Base-by-base conservation (phyloP, 2,113 vertebrate species). In the Beaufortia kweichowensis region DNA sequence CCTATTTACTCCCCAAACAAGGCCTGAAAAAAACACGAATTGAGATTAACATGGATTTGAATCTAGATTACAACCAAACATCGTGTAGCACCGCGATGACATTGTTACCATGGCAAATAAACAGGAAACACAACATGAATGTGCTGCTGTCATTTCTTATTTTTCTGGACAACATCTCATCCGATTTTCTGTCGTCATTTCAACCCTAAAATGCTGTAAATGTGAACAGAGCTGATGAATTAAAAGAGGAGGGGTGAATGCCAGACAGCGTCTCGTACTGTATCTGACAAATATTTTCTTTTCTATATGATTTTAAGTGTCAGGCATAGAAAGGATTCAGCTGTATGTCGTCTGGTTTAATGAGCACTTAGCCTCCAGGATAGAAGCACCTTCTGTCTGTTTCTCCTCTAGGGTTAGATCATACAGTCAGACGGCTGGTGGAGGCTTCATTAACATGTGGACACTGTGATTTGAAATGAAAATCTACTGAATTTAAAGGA, bases 341-440 rank as follows among this genome's bases (percentile, higher is more conserved):
- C 86, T 89, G 84, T 84, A 87, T 88, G 85, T 81, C 81, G 84
- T 88, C 88, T 85, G 87, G 86, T 89, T 88, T 85, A 90, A 84
- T 82, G 82, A 83, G 86, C 87, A 87, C 79, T 86, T 85, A 81
- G 84, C 84, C 87, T 88, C 71, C 75, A 83, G 87, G 89, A 89
- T 83, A 87, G 84, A 77, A 70, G 77, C 64, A 81, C 80, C 43
- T 76, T 72, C 83, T 82, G 79, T 81, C 80, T 78, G 24, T 60
- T 56, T 64, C 72, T 59, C 43, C 75, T 81, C 53, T 35, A 76
- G 78, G 80, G 72, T 70, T 33, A 31, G 35, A 70, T 31, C n/a
- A 19, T 50, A 56, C 29, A 70, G 67, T 70, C 67, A 56, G n/a
- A 70, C n/a, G 24, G 65, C 65, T 68, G 43, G 43, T 68, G 26